Evolutionary conservation across 2,797 vertebrate species (phyloP).

Genomic region (Coregonus ussuriensis): DNA sequence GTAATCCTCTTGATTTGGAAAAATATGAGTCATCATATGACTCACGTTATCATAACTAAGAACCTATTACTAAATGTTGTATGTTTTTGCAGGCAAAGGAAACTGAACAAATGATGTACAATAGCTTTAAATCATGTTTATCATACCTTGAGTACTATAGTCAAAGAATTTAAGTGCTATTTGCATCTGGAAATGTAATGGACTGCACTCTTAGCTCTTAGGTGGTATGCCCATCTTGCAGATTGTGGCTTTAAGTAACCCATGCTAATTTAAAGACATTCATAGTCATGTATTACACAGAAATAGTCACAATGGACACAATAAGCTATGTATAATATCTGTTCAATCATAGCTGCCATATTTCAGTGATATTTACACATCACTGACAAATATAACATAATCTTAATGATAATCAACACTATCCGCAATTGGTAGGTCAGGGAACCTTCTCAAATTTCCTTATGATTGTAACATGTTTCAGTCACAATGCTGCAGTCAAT

Average conservation of each 20-base stretch:
- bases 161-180: too few species aligned
- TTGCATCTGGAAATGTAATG: too few species aligned
- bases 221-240: too few species aligned
- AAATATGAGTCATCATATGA: too few species aligned
- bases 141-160: too few species aligned
- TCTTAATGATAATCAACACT: background rate
- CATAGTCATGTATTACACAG: conserved; percentile 23
- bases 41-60: too few species aligned
- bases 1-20: too few species aligned
- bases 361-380: conserved; percentile 64
- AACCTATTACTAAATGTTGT: too few species aligned
- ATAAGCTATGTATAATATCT: conserved; percentile 54
- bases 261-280: conserved; percentile 30
- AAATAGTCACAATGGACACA: conserved; percentile 31
- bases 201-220: too few species aligned
- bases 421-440: conserved; percentile 18
- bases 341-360: conserved; percentile 40
- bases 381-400: conserved; percentile 1
- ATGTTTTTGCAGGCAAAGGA: too few species aligned
- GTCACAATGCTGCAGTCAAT: conserved; percentile 7
- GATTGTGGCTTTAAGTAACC: background rate
- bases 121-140: too few species aligned
- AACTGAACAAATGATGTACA: too few species aligned
- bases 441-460: background rate
- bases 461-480: conserved; percentile 12